Evolutionary conservation across 2,113 vertebrate genomes (phyloP).

Genomic region (Diphyllodes magnificus): DNA sequence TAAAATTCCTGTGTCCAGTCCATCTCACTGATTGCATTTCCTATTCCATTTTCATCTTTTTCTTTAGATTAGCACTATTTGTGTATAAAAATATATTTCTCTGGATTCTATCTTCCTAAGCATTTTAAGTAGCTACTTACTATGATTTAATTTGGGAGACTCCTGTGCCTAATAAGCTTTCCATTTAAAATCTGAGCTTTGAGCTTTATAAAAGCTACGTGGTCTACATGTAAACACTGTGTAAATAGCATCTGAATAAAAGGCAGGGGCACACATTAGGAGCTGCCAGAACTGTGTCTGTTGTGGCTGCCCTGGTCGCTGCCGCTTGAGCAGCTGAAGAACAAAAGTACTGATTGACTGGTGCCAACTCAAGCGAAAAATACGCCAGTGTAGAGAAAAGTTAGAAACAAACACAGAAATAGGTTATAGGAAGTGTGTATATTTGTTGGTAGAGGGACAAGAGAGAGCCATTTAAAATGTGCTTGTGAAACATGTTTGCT

Average conservation of each 20-base stretch:
- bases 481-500: not conserved
- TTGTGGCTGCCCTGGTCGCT: slow-evolving; percentile 70
- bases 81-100: slow-evolving; percentile 36
- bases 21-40: slow-evolving; percentile 16
- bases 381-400: not conserved
- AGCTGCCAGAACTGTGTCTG: slow-evolving; percentile 68
- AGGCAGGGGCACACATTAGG: slow-evolving; percentile 54
- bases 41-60: not conserved
- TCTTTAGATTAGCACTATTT: slow-evolving; percentile 4
- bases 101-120: slow-evolving; percentile 12
- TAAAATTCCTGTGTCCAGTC: not conserved
- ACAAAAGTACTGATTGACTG: slow-evolving; percentile 65
- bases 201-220: slow-evolving; percentile 59
- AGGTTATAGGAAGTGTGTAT: not conserved
- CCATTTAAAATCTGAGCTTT: slow-evolving; percentile 58
- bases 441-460: not conserved
- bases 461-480: not conserved
- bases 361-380: slow-evolving; percentile 64
- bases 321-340: slow-evolving; percentile 68
- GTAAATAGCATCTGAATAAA: slow-evolving; percentile 63
- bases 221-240: slow-evolving; percentile 71
- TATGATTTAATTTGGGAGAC: slow-evolving; percentile 67
- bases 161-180: slow-evolving; percentile 65
- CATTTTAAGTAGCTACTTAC: slow-evolving; percentile 56
- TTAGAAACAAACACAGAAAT: slow-evolving; percentile 12